Conservation (phyloP, 2,797 vertebrate species). For the Pseudopleuronectes americanus region DNA sequence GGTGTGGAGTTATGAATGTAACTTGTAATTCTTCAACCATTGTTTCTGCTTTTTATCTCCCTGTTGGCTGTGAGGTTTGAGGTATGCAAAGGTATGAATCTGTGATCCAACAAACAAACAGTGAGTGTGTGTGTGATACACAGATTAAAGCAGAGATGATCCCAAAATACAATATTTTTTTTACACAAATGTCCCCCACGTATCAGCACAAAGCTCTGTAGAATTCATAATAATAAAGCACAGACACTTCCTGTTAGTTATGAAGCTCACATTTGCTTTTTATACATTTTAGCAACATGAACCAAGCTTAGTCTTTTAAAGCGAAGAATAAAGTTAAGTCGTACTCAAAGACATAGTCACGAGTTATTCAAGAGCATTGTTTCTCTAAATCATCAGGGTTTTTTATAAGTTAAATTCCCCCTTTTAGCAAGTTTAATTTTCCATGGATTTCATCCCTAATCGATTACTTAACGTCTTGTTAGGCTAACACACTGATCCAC, state of each 20-base stretch:
- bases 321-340: neutral
- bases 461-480: constrained; percentile 3
- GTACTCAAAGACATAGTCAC: neutral
- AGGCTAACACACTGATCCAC: constrained; percentile 20
- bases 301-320: neutral
- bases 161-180: neutral
- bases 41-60: constrained; percentile 12
- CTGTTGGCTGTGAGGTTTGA: too few relatives aligned
- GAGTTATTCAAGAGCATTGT: constrained; percentile 3
- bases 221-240: neutral
- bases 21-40: constrained; percentile 26
- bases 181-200: neutral
- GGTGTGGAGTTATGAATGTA: constrained; percentile 12
- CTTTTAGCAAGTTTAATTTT: neutral
- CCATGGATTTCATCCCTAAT: constrained; percentile 18
- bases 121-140: constrained; percentile 1
- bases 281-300: too few relatives aligned
- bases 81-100: too few relatives aligned
- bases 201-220: neutral
- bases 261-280: neutral
- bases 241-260: neutral
- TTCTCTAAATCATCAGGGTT: constrained; percentile 3
- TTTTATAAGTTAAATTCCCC: neutral
- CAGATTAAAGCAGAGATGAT: neutral
- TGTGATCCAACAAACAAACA: too few relatives aligned